Evolutionary conservation across 2,888 invertebrate species (phyloP).

Genomic region (Venustoraphidia nigricollis): DNA sequence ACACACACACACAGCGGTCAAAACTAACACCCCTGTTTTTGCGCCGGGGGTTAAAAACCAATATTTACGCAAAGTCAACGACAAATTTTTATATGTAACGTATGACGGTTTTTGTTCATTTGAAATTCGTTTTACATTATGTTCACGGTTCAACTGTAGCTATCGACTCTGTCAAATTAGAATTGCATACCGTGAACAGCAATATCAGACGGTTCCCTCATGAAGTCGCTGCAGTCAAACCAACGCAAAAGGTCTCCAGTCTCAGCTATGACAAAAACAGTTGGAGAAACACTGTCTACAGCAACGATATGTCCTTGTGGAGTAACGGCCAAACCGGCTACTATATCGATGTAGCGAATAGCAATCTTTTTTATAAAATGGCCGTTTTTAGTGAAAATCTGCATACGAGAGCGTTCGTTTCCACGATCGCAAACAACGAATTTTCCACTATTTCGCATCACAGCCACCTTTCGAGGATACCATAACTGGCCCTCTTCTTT

Average conservation of each 20-base stretch:
- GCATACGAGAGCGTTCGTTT: conserved; percentile 92
- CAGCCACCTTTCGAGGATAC: conserved; percentile 93
- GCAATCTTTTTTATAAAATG: conserved; percentile 93
- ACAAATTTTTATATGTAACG: too few relatives aligned
- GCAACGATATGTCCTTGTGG: conserved; percentile 87
- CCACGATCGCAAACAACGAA: conserved; percentile 97
- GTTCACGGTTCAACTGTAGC: too few relatives aligned
- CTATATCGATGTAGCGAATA: conserved; percentile 74
- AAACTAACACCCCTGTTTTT: too few relatives aligned
- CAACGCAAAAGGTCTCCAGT: conserved; percentile 84
- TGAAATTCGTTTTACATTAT: too few relatives aligned
- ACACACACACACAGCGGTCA: too few relatives aligned
- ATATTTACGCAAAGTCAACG: too few relatives aligned
- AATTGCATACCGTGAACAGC: conserved; percentile 66
- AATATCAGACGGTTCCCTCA: conserved; percentile 95
- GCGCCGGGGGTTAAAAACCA: too few relatives aligned
- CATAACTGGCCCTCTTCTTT: conserved; percentile 93
- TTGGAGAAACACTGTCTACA: conserved; percentile 93
- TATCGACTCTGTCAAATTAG: too few relatives aligned
- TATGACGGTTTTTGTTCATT: too few relatives aligned
- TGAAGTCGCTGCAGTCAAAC: conserved; percentile 96
- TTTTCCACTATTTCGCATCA: conserved; percentile 73
- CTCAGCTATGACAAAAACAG: conserved; percentile 87
- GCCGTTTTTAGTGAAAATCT: conserved; percentile 90
- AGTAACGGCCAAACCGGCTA: conserved; percentile 89